phyloP scores from a whole-genome alignment of 1,140 invertebrate species.

The Euborellia annulipes region DNA sequence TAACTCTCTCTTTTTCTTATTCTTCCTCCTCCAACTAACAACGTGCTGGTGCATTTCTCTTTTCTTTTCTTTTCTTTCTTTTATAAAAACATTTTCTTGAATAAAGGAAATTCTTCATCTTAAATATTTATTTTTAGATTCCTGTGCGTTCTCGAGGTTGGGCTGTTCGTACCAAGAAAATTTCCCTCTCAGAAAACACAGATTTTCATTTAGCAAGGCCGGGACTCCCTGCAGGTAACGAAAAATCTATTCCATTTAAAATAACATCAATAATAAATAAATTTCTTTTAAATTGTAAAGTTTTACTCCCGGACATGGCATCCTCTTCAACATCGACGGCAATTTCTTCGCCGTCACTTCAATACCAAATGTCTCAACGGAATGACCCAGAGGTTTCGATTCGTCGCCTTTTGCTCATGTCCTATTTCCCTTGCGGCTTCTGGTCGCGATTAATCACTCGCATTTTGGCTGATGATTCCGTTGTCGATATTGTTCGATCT shows the following conservation, averaged over 20 bases:
- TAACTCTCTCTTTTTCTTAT: too few species aligned
- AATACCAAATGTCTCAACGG: too few species aligned
- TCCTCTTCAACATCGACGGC: too few species aligned
- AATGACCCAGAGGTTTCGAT: slow-evolving; percentile 37
- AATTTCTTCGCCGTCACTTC: too few species aligned
- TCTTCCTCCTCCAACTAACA: too few species aligned
- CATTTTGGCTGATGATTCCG: slow-evolving; percentile 75
- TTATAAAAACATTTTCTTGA: too few species aligned
- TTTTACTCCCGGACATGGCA: background rate
- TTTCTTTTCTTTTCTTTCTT: too few species aligned
- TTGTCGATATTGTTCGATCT: slow-evolving; percentile 61
- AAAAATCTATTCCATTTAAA: background rate
- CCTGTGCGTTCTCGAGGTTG: slow-evolving; percentile 55
- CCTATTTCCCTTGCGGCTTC: slow-evolving; percentile 95
- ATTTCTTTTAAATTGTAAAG: too few species aligned
- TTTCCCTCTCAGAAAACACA: slow-evolving; percentile 5
- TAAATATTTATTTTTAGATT: slow-evolving; percentile 26
- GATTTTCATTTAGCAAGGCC: slow-evolving; percentile 5
- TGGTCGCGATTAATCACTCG: slow-evolving; percentile 90
- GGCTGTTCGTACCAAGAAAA: slow-evolving; percentile 43
- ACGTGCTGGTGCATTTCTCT: too few species aligned
- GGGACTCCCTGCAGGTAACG: background rate
- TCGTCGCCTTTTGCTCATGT: slow-evolving; percentile 65
- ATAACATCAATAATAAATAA: slow-evolving; percentile 4
- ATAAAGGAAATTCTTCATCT: too few species aligned